Base-by-base conservation (phyloP, 1,140 invertebrate genomes). In the Papilio aristodemus region DNA sequence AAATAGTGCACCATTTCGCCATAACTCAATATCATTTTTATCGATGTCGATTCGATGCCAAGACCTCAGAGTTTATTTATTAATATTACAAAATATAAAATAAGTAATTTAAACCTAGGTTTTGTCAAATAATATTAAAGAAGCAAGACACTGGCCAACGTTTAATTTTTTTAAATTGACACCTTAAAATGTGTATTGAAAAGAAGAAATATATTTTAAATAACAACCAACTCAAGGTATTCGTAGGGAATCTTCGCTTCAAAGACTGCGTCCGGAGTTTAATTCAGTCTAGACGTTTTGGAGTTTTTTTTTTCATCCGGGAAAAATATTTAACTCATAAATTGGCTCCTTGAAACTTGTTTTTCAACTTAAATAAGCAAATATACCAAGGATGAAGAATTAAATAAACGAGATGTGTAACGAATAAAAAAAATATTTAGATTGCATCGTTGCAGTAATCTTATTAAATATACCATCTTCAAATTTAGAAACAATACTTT, bases 281-380 rank as follows among this genome's bases (percentile, higher is more conserved):
- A 22, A 50, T 22, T 19, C 46, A 50, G 46, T 50, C 46, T 50
- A 25, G 46, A 50, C 46, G 19, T 50, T n/a, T 50, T 22, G 19
- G 4, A 50, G 46, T 50, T 50, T 50, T 22, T 50, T 50, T 10
- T 50, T 11, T 32, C 27, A 32, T 32, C 27, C 19, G 19, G 9
- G 46, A 46, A 17, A 50, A 50, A 22, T 50, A 22, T 50, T 50
- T 50, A 22, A 9, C 10, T 50, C 17, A 7, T 50, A 50, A 50
- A 50, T 19, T 50, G 43, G 43, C 43, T 50, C 19, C 43, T 17
- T 17, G 19, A 2, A 9, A 22, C 9, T 50, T 11, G 9, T 22
- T 43, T 43, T 43, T 22, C 17, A 50, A 8, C 19, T 50, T 10
- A 22, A 22, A 11, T 22, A 50, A 22, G 17, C 46, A 50, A 32